These are phyloP conservation scores for Heliornis fulica DNA, from an alignment of 2,113 vertebrate genomes.

Conservation along the genomic window DNA sequence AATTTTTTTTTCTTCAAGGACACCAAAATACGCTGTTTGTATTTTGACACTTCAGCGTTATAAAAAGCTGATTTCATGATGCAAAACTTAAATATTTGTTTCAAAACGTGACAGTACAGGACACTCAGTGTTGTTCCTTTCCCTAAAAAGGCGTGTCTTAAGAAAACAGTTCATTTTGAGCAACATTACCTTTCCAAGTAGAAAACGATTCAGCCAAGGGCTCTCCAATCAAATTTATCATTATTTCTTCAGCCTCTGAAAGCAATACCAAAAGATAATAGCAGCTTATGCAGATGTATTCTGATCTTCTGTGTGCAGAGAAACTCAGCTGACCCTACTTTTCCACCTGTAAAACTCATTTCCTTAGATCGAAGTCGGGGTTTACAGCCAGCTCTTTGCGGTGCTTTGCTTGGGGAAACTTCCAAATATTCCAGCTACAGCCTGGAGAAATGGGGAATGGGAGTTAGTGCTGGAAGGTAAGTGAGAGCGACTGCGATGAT, in stretches of 20 bases:
- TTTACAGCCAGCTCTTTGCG: not conserved
- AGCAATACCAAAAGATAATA: not conserved
- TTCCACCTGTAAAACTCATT: slow-evolving; percentile 22
- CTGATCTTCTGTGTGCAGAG: not conserved
- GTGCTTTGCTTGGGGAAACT: rapidly evolving
- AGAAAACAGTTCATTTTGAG: not conserved
- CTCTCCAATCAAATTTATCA: not conserved
- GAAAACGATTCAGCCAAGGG: not conserved
- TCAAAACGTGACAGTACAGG: not conserved
- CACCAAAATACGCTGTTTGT: not conserved
- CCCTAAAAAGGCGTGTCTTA: not conserved
- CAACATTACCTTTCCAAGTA: not conserved
- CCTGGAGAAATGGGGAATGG: rapidly evolving
- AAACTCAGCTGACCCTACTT: not conserved
- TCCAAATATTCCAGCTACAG: not conserved
- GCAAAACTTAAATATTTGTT: not conserved
- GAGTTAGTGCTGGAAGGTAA: not conserved
- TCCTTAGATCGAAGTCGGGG: not conserved
- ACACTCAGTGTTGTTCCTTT: not conserved
- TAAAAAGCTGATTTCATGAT: not conserved
- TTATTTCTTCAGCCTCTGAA: slow-evolving; percentile 3
- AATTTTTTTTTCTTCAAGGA: not conserved
- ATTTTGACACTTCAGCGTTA: not conserved
- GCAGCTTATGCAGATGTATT: not conserved
- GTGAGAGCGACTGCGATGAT: not conserved